A percentile compares a stretch with the other conserved stretches of the same genome.
These are phyloP conservation scores for Porites divaricata DNA, from an alignment of 92 coral and sea anemone species.

Conservation along the genomic window DNA sequence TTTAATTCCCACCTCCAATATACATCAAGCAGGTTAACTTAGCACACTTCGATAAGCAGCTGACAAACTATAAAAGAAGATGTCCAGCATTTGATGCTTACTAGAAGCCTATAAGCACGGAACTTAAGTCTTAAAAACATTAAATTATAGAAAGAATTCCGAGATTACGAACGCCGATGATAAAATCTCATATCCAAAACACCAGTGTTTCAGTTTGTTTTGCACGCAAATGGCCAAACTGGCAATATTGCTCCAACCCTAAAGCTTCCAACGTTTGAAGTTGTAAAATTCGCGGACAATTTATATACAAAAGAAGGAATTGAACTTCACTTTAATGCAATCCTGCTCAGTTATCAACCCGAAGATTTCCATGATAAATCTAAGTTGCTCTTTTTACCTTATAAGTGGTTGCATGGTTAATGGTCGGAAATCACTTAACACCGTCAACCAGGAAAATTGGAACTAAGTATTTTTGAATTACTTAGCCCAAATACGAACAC, in stretches of 20 bases:
- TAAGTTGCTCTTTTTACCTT: slow-evolving; percentile 28
- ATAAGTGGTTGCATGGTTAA: slow-evolving; percentile 35
- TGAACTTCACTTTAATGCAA: not conserved
- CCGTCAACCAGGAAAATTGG: slow-evolving; percentile 7
- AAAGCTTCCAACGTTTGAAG: not conserved
- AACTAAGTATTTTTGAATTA: not conserved
- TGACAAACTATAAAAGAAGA: not conserved
- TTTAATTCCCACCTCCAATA: not conserved
- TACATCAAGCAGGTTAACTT: not conserved
- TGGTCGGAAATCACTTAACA: slow-evolving; percentile 19
- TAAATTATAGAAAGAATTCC: not conserved
- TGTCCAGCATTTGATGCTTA: too few relatives aligned
- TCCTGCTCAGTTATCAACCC: not conserved
- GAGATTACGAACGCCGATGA: not conserved
- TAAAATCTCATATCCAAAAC: not conserved
- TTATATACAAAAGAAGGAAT: not conserved
- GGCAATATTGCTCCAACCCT: not conserved
- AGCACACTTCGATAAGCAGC: not conserved
- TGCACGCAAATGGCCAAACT: not conserved
- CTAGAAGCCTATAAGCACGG: not conserved
- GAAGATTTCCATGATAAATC: slow-evolving; percentile 18
- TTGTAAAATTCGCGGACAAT: not conserved
- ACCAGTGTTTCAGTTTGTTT: slow-evolving; percentile 7
- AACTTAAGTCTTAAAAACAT: too few relatives aligned
- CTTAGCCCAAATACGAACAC: not conserved